Evolutionary conservation across 2,888 invertebrate genomes (phyloP), one percentile per base, ranked within the genome.

Genomic region (Strigamia transsilvanica): DNA sequence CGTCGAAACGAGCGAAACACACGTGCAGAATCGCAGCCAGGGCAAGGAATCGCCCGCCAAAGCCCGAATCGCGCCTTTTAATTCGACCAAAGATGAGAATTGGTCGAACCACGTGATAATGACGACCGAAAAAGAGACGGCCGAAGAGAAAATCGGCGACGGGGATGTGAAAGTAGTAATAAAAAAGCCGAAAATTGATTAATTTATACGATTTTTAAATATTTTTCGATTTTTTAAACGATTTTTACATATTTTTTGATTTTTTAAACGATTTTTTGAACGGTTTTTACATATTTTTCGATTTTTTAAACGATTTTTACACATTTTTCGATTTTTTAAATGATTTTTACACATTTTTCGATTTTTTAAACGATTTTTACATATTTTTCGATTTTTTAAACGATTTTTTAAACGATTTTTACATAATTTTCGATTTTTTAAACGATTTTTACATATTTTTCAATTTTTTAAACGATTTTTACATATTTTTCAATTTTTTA

Each of bases 31-130:
- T 21, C 18, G 27, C 21, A 79, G 10, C 2, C 21, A 32, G 18
- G 79, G 38, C 13, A 80, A 80, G 23, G 80, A 80, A 27, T 41
- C 80, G n/a, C 79, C 38, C n/a, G 32, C 80, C 23, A 80, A 80
- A 51, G 80, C 46, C 4, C 15, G 46, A n/a, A 23, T 51, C 15
- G 80, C 80, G 12, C 46, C 80, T 9, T 80, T 80, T 15, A 80
- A 41, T 10, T 32, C 80, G 18, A 51, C 42, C 2, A 80, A 42
- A 46, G 41, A 32, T 18, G 80, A 80, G 9, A 80, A 46, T 46
- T 46, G 80, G 80, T 15, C 51, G 13, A 80, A 51, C 18, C 51
- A 13, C 18, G 51, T 51, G n/a, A 51, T 51, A 6, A 51, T 51
- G 80, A 80, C 42, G 2, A 13, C 18, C 6, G 80, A 46, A n/a